Conservation (phyloP, 2,797 vertebrate genomes). For the Pempheris klunzingeri region DNA sequence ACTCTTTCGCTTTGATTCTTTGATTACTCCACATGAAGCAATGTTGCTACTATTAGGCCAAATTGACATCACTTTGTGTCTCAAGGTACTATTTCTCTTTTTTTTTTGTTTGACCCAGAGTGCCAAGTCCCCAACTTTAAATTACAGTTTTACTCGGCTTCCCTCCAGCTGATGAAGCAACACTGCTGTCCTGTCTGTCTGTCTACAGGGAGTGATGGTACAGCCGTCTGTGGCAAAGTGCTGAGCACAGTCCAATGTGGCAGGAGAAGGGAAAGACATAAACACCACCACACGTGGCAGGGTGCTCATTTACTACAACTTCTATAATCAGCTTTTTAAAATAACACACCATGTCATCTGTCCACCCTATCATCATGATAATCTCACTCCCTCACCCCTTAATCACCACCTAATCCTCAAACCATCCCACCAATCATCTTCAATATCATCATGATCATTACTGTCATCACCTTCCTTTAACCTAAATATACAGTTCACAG, state of each 20-base stretch:
- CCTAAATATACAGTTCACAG: constrained; percentile 58
- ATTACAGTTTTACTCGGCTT: constrained; percentile 57
- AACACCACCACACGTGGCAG: constrained; percentile 58
- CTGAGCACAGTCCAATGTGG: constrained; percentile 62
- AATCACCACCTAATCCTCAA: constrained; percentile 69
- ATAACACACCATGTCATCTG: constrained; percentile 57
- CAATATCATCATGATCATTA: constrained; percentile 63
- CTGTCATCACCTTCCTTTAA: constrained; percentile 63
- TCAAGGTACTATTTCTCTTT: constrained; percentile 25
- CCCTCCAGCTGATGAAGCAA: constrained; percentile 62
- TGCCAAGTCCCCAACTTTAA: constrained; percentile 54
- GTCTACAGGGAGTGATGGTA: constrained; percentile 61
- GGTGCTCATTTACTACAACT: constrained; percentile 70
- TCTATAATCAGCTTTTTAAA: constrained; percentile 70
- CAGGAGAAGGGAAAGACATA: constrained; percentile 43
- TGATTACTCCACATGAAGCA: background rate
- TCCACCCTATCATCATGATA: constrained; percentile 66
- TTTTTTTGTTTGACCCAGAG: constrained; percentile 22
- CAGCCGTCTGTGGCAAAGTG: constrained; percentile 72
- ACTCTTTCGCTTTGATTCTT: constrained; percentile 5
- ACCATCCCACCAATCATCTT: constrained; percentile 68
- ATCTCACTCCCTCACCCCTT: constrained; percentile 58
- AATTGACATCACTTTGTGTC: constrained; percentile 25
- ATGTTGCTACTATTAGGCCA: constrained; percentile 14
- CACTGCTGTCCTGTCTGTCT: constrained; percentile 50